Conservation (phyloP, 2,113 vertebrate species). For the Opisthocomus hoazin region DNA sequence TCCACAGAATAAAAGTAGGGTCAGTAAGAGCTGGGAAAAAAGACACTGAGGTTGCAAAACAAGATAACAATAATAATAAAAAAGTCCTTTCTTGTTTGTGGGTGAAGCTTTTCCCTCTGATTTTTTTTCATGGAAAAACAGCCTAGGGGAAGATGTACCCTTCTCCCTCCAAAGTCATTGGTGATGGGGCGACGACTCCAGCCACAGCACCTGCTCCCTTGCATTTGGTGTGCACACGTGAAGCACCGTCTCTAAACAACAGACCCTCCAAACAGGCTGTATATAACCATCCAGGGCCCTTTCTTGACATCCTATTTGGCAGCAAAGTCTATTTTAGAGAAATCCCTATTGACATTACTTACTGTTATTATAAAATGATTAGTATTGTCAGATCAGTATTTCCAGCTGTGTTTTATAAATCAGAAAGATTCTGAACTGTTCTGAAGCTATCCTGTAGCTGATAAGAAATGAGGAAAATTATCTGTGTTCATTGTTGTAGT, state of each 20-base stretch:
- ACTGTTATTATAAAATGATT: neutral
- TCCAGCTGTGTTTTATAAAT: neutral
- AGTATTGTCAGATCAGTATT: neutral
- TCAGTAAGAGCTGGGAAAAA: neutral
- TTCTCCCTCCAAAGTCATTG: neutral
- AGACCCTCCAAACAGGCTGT: neutral
- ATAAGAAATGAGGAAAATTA: neutral
- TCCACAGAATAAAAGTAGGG: neutral
- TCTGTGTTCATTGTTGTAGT: neutral
- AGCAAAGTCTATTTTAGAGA: neutral
- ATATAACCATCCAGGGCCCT: neutral
- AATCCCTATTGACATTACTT: neutral
- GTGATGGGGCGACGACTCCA: neutral
- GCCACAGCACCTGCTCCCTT: neutral
- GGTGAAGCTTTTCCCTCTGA: neutral
- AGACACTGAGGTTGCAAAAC: neutral
- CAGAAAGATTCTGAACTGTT: neutral
- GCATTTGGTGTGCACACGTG: accelerated
- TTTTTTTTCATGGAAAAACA: neutral
- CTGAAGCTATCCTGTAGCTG: neutral
- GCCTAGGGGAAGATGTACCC: accelerated
- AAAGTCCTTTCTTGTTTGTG: neutral
- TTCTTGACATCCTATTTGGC: neutral
- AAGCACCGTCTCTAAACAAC: neutral
- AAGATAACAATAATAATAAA: neutral